Base-by-base conservation (phyloP, 2,797 vertebrate genomes). In the Garrulus glandarius region DNA sequence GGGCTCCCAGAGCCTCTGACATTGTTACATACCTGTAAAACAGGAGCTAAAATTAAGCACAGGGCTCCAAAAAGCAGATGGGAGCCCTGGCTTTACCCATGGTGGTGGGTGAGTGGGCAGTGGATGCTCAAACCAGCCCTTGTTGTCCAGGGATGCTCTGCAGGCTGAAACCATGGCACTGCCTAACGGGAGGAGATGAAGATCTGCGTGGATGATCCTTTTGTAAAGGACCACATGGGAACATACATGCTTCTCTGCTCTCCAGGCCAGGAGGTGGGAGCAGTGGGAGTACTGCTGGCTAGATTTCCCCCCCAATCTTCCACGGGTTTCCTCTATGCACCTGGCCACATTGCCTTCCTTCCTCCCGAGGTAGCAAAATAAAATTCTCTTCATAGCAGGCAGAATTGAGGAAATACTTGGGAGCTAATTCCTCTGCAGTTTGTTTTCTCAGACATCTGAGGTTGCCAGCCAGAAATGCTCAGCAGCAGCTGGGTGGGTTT, bases 371-470 rank as follows among this genome's bases (percentile, higher is more conserved):
- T 3, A 92, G 77, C 74, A 89, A 86, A 96, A 94, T 79, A 71
- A 94, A 95, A 96, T 96, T 95, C 89, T 52, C 96, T 34, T 95
- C 96, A 94, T 95, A 96, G 96, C 47, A 0, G 30, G 47, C 36
- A 59, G 87, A 87, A 96, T 95, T 94, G 95, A 94, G 96, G 94
- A 96, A 96, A 96, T 95, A 96, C 57, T 96, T 94, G 89, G 63
- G 86, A 86, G 63, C 70, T 91, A 91, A 95, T 95, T 94, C 91
- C 85, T 19, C 21, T 75, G 95, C 75, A 64, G 80, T 93, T 95
- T 94, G 91, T 96, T 96, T 96, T 93, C 83, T 39, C 81, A 87
- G 50, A 50, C 55, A 46, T 78, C 83, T 71, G 69, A 84, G 71
- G 39, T 30, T 1, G 17, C 27, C 0, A 13, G 71, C 76, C 63